Evolutionary conservation across 2,113 vertebrate species (phyloP), one percentile per base, ranked within the genome.

Genomic region (Hirundichthys speculiger): DNA sequence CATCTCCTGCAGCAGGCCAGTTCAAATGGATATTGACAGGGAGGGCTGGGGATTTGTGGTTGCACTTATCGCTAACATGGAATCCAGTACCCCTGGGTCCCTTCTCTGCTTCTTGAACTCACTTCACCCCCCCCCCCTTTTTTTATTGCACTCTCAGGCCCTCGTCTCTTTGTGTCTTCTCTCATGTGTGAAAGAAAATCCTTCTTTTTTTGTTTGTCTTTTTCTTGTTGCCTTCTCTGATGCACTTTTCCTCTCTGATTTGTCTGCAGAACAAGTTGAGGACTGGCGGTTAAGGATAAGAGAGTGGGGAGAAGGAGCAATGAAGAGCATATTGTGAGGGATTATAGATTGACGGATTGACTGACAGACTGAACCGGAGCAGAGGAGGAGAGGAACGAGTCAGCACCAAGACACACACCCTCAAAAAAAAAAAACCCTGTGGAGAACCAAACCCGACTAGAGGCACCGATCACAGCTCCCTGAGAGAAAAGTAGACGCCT

Each of bases 181-280:
- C n/a, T 58, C 34, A 7, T 22, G 25, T 58, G 43, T 54, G 63
- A 69, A 59, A 57, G 62, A 51, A 55, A 58, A 50, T 68, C 19
- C 64, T 51, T 38, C 41, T 47, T 19, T 18, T 14, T n/a, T 22
- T 57, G 40, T 63, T 71, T 69, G 20, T 42, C 55, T 40, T 15
- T 66, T 22, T 40, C 13, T 30, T 7, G 19, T 7, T 38, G 10
- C 22, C 8, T 0, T 49, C 48, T 73, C 71, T 75, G 13, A 75
- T 34, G 18, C 67, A n/a, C 64, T 51, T 54, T n/a, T 42, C 25
- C 46, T 43, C 58, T 66, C 39, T 58, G n/a, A 62, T 73, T 41
- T 7, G 14, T 69, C 63, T 73, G 40, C 84, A 94, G 93, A 91
- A 80, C 76, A 91, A 92, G 90, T 60, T 91, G 83, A 91, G 87